Evolutionary conservation across 1,140 invertebrate genomes (phyloP).

Genomic region (Sminthurinus signatus): DNA sequence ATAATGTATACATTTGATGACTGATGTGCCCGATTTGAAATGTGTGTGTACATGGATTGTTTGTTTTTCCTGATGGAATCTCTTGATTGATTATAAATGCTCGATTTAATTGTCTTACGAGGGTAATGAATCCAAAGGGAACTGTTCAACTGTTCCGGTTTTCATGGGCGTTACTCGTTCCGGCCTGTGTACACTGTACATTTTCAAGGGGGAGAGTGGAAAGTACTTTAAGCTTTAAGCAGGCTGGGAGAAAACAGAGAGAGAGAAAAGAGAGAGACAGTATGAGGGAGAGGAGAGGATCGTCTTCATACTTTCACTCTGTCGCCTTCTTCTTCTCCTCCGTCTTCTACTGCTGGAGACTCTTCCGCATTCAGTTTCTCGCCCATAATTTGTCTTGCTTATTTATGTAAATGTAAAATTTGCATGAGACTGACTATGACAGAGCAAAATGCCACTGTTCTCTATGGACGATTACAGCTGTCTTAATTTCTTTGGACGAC

Average conservation of each 20-base stretch:
- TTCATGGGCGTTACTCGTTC: not conserved
- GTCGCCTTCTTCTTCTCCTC: too few species aligned
- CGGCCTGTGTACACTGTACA: not conserved
- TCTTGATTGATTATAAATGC: not conserved
- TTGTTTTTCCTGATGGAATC: not conserved
- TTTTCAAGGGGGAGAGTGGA: not conserved
- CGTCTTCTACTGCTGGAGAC: too few species aligned
- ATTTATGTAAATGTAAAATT: conserved; percentile 6
- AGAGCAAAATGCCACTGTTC: not conserved
- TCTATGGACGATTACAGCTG: conserved; percentile 1
- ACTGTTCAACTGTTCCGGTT: not conserved
- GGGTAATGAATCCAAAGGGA: conserved; percentile 4
- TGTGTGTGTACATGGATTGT: not conserved
- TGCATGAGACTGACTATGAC: not conserved
- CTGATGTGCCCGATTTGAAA: too few species aligned
- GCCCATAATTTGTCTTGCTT: conserved; percentile 7
- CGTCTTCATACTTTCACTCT: too few species aligned
- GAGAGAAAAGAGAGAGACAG: too few species aligned
- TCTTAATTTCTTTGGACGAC: too few species aligned
- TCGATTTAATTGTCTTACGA: conserved; percentile 2
- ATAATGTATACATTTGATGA: too few species aligned
- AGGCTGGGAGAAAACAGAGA: not conserved
- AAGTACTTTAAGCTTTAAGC: not conserved
- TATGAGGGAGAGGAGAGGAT: too few species aligned
- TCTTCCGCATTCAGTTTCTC: too few species aligned